Conservation (phyloP, 2,888 invertebrate genomes). For the Polia nebulosa region DNA sequence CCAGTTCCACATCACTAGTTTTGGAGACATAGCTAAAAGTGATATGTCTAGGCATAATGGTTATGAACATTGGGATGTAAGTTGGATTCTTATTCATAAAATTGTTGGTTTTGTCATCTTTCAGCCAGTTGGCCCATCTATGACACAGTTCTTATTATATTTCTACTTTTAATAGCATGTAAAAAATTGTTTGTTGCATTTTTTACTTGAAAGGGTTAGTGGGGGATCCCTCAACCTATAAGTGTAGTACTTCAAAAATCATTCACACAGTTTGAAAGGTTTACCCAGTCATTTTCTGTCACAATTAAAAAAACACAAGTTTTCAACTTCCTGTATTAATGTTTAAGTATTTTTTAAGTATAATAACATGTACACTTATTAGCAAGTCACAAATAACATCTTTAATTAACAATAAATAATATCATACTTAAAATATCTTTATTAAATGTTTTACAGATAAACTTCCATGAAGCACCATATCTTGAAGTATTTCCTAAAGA, state of each 20-base stretch:
- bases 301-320: conserved; percentile 15
- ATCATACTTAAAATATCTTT: conserved; percentile 12
- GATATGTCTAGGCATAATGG: conserved; percentile 96
- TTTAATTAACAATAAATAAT: conserved; percentile 21
- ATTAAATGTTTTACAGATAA: conserved; percentile 89
- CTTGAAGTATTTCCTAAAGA: conserved; percentile 94
- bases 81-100: conserved; percentile 72
- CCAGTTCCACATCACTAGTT: conserved; percentile 95
- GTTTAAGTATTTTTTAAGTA: conserved; percentile 5
- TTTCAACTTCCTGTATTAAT: conserved; percentile 14
- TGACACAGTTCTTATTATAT: background rate
- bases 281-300: background rate
- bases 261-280: background rate
- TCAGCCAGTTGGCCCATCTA: background rate
- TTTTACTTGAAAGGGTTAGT: background rate
- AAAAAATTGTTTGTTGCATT: background rate
- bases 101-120: background rate
- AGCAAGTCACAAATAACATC: conserved; percentile 9
- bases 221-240: background rate
- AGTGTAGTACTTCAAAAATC: background rate
- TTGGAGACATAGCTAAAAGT: conserved; percentile 93
- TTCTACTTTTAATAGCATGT: background rate
- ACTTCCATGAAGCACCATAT: conserved; percentile 93
- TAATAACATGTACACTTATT: background rate
- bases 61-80: conserved; percentile 97